Percentiles rank a stretch among this genome's conserved stretches.
phyloP scores from a whole-genome alignment of 2,888 invertebrate genomes.

The Onthophagus sagittarius region DNA sequence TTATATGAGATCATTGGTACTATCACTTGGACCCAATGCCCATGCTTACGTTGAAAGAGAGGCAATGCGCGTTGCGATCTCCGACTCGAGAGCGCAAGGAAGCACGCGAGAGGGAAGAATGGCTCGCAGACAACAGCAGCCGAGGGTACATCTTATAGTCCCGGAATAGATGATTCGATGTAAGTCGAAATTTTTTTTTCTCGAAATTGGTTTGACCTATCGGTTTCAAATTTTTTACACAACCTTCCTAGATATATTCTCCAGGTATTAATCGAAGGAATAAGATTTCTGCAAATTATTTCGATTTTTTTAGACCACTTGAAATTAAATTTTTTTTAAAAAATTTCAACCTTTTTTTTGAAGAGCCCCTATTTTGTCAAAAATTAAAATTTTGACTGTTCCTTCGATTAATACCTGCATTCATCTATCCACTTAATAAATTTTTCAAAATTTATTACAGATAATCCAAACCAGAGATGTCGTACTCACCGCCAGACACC shows the following conservation, averaged over 20 bases:
- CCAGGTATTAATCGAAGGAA: too few species aligned
- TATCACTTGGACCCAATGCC: neutral
- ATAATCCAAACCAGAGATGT: neutral
- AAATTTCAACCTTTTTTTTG: neutral
- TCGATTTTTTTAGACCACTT: too few species aligned
- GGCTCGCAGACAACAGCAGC: neutral
- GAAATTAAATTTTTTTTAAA: neutral
- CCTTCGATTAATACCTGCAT: neutral
- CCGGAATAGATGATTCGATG: neutral
- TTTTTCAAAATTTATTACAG: neutral
- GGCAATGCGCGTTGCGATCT: neutral
- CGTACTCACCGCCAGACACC: too few species aligned
- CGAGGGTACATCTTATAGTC: neutral
- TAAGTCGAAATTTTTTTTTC: neutral
- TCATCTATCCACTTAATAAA: too few species aligned
- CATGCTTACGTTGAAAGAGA: neutral
- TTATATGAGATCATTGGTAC: neutral
- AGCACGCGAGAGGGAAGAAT: constrained; percentile 2
- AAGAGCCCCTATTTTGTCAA: neutral
- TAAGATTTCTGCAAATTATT: too few species aligned
- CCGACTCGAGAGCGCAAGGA: neutral
- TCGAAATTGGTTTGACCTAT: neutral
- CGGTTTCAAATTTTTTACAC: neutral
- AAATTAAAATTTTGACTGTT: neutral
- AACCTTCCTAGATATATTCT: neutral